These are phyloP conservation scores for Zaprionus davidi DNA, from an alignment of 1,140 invertebrate species.

Conservation along the genomic window DNA sequence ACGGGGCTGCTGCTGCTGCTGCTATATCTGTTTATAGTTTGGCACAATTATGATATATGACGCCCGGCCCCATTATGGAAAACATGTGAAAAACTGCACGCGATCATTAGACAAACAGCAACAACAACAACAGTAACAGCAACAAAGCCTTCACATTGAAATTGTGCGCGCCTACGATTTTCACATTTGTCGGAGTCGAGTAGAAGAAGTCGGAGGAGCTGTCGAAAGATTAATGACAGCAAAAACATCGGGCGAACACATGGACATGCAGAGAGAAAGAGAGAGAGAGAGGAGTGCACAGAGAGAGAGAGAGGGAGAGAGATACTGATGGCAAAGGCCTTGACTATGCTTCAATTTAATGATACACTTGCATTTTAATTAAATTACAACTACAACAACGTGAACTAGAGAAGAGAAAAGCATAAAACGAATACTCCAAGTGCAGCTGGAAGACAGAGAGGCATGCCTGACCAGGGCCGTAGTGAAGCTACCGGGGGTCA, in stretches of 20 bases:
- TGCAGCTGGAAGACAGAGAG: slow-evolving; percentile 21
- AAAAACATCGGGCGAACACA: slow-evolving; percentile 69
- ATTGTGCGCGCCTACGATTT: slow-evolving; percentile 61
- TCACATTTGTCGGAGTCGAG: slow-evolving; percentile 37
- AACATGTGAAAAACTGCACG: slow-evolving; percentile 79
- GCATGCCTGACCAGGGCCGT: slow-evolving; percentile 24
- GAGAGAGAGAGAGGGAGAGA: neutral
- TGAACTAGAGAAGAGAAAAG: slow-evolving; percentile 11
- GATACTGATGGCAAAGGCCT: slow-evolving; percentile 36
- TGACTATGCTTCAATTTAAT: slow-evolving; percentile 69
- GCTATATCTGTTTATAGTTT: slow-evolving; percentile 66
- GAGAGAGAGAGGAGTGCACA: slow-evolving; percentile 9
- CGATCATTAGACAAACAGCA: slow-evolving; percentile 73
- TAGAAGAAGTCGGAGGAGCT: slow-evolving; percentile 22
- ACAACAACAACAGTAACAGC: slow-evolving; percentile 23
- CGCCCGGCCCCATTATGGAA: slow-evolving; percentile 58
- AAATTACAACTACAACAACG: slow-evolving; percentile 54
- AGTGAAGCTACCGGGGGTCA: too few species aligned
- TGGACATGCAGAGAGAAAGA: slow-evolving; percentile 38
- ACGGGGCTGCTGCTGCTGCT: slow-evolving; percentile 15
- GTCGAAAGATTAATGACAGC: slow-evolving; percentile 80
- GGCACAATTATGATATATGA: slow-evolving; percentile 81
- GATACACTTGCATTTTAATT: slow-evolving; percentile 80
- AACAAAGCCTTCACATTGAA: slow-evolving; percentile 80
- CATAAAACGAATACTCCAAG: slow-evolving; percentile 4